Percentiles rank a stretch among this genome's conserved stretches.
Evolutionary conservation across 2,797 vertebrate species (phyloP).

Genomic region (Eremophila alpestris): DNA sequence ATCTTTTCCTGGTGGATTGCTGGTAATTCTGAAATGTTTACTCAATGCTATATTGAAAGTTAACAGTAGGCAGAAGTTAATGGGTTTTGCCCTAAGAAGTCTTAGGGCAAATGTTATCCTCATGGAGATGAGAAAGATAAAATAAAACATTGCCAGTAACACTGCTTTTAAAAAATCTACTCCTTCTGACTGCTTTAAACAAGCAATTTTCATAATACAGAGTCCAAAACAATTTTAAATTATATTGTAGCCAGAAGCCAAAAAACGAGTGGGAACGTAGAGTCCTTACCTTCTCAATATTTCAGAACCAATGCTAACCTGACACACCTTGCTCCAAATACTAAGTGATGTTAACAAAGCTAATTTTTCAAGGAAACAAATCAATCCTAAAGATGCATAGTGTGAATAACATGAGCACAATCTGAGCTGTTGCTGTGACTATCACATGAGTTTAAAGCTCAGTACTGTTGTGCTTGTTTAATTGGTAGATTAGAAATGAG

Average conservation of each 20-base stretch:
- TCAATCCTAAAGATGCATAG: background rate
- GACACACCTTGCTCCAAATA: background rate
- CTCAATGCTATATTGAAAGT: background rate
- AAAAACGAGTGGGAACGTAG: background rate
- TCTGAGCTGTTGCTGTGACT: background rate
- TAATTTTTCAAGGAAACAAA: background rate
- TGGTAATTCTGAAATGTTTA: background rate
- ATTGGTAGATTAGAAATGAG: background rate
- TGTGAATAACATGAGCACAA: background rate
- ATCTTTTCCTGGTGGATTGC: background rate
- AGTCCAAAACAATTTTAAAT: background rate
- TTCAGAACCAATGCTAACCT: background rate
- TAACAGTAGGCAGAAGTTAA: background rate
- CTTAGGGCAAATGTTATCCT: background rate
- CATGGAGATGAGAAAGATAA: background rate
- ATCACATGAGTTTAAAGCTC: background rate
- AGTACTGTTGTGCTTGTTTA: background rate
- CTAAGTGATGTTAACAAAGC: background rate
- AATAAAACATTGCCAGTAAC: background rate
- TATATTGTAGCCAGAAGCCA: background rate
- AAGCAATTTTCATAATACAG: background rate
- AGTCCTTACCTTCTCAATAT: background rate
- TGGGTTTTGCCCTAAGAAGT: background rate
- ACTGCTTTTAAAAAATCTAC: background rate
- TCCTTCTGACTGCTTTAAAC: background rate